These are phyloP conservation scores for Capitella teleta DNA, from an alignment of 1,140 invertebrate species.

Conservation along the genomic window DNA sequence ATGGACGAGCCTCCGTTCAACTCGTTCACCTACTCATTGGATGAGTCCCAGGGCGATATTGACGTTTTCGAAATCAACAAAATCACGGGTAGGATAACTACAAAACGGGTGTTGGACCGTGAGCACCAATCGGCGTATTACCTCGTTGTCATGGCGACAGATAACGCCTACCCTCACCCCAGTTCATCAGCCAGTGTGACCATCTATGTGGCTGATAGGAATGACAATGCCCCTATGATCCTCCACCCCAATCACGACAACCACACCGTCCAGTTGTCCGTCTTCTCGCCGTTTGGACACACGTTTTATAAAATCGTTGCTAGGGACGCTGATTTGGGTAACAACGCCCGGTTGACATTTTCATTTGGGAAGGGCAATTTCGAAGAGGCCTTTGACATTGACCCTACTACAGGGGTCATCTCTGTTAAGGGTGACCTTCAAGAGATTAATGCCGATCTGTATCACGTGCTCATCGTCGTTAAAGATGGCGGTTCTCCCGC, in stretches of 20 bases:
- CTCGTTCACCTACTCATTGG: not conserved
- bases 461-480: not conserved
- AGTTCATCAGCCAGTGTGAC: slow-evolving; percentile 5
- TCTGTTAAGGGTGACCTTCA: slow-evolving; percentile 1
- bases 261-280: slow-evolving; percentile 8
- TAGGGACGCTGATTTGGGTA: slow-evolving; percentile 8
- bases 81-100: slow-evolving; percentile 51
- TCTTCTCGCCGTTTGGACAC: not conserved
- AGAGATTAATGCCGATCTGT: not conserved
- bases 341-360: slow-evolving; percentile 10
- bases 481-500: not conserved
- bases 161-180: not conserved
- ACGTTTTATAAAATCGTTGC: slow-evolving; percentile 4
- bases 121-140: slow-evolving; percentile 6
- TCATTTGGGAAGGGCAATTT: slow-evolving; percentile 7
- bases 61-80: slow-evolving; percentile 44
- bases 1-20: slow-evolving; percentile 5
- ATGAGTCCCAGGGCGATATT: not conserved
- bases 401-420: slow-evolving; percentile 6
- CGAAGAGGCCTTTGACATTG: slow-evolving; percentile 4
- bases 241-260: slow-evolving; percentile 5
- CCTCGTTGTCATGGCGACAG: slow-evolving; percentile 3
- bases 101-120: slow-evolving; percentile 38
- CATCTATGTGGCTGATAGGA: slow-evolving; percentile 11
- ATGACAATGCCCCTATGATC: slow-evolving; percentile 10